These are phyloP conservation scores for Agonopterix subpropinquella DNA, from an alignment of 2,888 invertebrate species.

Conservation along the genomic window DNA sequence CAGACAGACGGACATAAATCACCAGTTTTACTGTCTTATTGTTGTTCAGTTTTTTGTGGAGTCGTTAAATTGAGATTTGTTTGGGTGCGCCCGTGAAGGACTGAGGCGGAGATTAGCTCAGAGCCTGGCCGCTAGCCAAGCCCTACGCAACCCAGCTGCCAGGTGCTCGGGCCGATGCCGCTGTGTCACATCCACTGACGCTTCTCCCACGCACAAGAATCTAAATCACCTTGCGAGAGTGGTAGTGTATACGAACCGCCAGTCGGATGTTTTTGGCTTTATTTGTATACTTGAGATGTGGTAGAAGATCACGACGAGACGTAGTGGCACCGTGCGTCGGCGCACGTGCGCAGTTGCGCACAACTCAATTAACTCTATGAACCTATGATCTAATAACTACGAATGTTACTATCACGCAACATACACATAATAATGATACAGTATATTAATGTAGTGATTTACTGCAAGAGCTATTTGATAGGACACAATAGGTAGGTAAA, in stretches of 20 bases:
- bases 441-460: no score
- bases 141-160: slow-evolving; percentile 2
- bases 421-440: no score
- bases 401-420: not conserved
- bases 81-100: slow-evolving; percentile 23
- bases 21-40: slow-evolving; percentile 33
- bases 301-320: slow-evolving; percentile 21
- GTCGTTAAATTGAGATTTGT: slow-evolving; percentile 44
- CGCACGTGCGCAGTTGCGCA: slow-evolving; percentile 17
- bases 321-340: slow-evolving; percentile 25
- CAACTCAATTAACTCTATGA: not conserved
- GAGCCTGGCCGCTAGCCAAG: slow-evolving; percentile 37
- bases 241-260: not conserved
- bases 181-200: not conserved
- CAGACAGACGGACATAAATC: slow-evolving; percentile 36
- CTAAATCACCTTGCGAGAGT: not conserved
- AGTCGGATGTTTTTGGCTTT: not conserved
- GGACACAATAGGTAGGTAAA: no score
- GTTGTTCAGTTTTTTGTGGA: slow-evolving; percentile 38
- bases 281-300: not conserved
- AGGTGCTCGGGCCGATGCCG: not conserved
- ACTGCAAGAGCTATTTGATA: no score
- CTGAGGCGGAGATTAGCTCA: slow-evolving; percentile 18
- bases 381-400: not conserved
- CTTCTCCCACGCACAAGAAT: not conserved